Evolutionary conservation across 1,140 invertebrate species (phyloP).

Genomic region (Drosophila sucinea): DNA sequence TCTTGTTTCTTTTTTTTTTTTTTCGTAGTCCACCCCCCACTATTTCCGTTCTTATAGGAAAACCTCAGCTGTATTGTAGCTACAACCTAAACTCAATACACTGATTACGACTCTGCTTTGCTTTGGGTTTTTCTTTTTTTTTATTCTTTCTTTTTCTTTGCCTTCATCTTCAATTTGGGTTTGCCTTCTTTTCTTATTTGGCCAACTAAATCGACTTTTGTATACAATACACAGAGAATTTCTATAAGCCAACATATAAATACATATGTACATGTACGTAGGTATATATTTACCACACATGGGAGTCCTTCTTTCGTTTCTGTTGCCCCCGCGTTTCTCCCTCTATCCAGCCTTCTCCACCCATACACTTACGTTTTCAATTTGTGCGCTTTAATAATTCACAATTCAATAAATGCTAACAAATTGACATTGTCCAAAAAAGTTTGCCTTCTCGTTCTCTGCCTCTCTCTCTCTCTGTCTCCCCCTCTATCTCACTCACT

Average conservation of each 20-base stretch:
- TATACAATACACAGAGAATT: constrained; percentile 19
- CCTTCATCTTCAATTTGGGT: constrained; percentile 25
- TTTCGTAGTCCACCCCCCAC: background rate
- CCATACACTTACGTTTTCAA: constrained; percentile 66
- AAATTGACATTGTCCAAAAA: constrained; percentile 80
- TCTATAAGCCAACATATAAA: constrained; percentile 57
- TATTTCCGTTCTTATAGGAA: background rate
- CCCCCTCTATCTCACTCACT: background rate
- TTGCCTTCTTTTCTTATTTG: constrained; percentile 25
- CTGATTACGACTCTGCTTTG: constrained; percentile 19
- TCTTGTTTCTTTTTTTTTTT: background rate
- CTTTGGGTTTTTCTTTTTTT: background rate
- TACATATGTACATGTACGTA: constrained; percentile 11
- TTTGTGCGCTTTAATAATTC: constrained; percentile 83
- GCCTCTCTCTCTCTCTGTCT: background rate
- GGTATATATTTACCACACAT: constrained; percentile 19
- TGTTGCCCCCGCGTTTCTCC: background rate
- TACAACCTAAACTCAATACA: constrained; percentile 16
- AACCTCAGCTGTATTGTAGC: constrained; percentile 14
- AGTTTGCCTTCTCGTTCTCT: constrained; percentile 5
- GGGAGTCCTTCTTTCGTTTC: constrained; percentile 11
- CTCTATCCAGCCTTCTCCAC: background rate
- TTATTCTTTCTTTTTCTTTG: constrained; percentile 4
- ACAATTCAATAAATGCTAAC: constrained; percentile 83
- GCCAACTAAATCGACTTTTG: constrained; percentile 26